A percentile compares a stretch with the other conserved stretches of the same genome.
Conservation (phyloP, 2,888 invertebrate genomes). For the Papilio demoleus region DNA sequence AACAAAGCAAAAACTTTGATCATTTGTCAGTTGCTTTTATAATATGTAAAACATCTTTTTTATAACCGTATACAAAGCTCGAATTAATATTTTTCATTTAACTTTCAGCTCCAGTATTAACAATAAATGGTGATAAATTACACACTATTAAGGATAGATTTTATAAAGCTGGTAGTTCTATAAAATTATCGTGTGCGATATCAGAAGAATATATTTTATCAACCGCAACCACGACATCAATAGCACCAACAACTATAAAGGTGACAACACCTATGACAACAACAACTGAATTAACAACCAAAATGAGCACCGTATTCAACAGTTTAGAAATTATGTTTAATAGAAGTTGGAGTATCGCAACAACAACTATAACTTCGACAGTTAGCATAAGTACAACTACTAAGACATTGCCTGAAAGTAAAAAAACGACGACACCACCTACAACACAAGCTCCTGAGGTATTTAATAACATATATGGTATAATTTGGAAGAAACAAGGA, state of each 20-base stretch:
- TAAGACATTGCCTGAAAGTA: slow-evolving; percentile 57
- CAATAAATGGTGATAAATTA: slow-evolving; percentile 88
- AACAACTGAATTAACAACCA: slow-evolving; percentile 73
- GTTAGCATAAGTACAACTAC: slow-evolving; percentile 75
- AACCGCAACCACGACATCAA: slow-evolving; percentile 61
- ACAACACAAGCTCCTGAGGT: slow-evolving; percentile 61
- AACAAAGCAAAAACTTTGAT: too few relatives aligned
- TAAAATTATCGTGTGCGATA: slow-evolving; percentile 86
- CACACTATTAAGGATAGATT: slow-evolving; percentile 88
- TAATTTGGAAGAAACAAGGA: slow-evolving; percentile 79
- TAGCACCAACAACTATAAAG: slow-evolving; percentile 57
- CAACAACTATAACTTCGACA: slow-evolving; percentile 74
- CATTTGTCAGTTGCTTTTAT: too few relatives aligned
- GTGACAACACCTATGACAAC: slow-evolving; percentile 66
- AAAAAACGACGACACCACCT: slow-evolving; percentile 59
- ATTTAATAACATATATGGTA: slow-evolving; percentile 75
- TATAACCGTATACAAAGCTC: not conserved
- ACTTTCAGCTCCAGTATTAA: slow-evolving; percentile 87
- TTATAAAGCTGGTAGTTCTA: slow-evolving; percentile 89
- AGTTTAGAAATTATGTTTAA: slow-evolving; percentile 80
- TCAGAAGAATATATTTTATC: slow-evolving; percentile 71
- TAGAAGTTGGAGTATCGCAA: slow-evolving; percentile 81
- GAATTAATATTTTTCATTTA: slow-evolving; percentile 11
- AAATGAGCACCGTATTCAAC: slow-evolving; percentile 76
- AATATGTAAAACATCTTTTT: too few relatives aligned